phyloP scores from a whole-genome alignment of 2,888 invertebrate genomes.

The Chrysopilus asiliformis region DNA sequence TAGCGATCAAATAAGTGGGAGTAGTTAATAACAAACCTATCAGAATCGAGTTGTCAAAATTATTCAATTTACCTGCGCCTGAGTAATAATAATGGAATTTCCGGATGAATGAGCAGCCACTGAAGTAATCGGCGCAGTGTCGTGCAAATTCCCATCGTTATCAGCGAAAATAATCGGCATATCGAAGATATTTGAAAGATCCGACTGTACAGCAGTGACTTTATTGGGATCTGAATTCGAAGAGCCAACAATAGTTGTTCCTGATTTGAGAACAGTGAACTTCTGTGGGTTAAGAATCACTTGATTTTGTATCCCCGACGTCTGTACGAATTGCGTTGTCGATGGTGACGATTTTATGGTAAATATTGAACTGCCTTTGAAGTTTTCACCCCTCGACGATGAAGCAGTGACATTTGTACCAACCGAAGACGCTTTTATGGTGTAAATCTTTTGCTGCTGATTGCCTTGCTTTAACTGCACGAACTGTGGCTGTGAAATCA shows the following conservation, averaged over 20 bases:
- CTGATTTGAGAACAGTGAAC: conserved; percentile 30
- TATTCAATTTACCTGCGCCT: too few species aligned
- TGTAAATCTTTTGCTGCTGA: conserved; percentile 27
- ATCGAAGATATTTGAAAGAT: conserved; percentile 46
- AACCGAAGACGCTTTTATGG: conserved; percentile 24
- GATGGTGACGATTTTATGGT: conserved; percentile 13
- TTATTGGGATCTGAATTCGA: conserved; percentile 15
- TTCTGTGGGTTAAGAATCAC: conserved; percentile 21
- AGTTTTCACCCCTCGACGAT: conserved; percentile 6
- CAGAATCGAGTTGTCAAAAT: too few species aligned
- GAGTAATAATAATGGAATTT: conserved; percentile 3
- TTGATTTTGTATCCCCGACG: conserved; percentile 14
- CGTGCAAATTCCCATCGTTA: conserved; percentile 34
- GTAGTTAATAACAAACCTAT: too few species aligned
- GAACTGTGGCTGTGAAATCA: conserved; percentile 33
- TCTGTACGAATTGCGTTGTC: conserved; percentile 26
- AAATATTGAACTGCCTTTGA: conserved; percentile 12
- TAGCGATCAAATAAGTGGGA: too few species aligned
- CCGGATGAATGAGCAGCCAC: conserved; percentile 5
- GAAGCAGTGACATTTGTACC: conserved; percentile 6
- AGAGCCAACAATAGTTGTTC: conserved; percentile 13
- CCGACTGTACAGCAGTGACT: conserved; percentile 21
- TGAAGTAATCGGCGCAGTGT: conserved; percentile 18
- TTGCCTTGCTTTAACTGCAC: conserved; percentile 29
- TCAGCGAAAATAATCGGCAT: conserved; percentile 54